A percentile compares a stretch with the other conserved stretches of the same genome.
Conservation (phyloP, 2,797 vertebrate genomes). For the Lepus oiostolus region DNA sequence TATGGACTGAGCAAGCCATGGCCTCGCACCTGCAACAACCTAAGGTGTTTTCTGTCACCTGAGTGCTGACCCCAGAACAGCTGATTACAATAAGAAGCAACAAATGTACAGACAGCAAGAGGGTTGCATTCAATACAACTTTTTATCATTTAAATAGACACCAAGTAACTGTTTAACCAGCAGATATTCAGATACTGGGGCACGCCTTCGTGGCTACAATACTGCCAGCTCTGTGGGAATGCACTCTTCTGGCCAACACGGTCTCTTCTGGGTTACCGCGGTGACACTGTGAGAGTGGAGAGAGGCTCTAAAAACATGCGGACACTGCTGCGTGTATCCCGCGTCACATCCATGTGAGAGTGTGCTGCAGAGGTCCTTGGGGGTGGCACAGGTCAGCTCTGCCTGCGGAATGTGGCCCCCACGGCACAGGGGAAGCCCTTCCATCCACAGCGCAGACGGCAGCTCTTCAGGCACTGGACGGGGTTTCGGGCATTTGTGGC, state of each 20-base stretch:
- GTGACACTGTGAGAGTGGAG: background rate
- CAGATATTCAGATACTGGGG: background rate
- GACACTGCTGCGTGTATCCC: background rate
- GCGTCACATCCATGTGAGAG: background rate
- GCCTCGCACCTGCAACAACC: background rate
- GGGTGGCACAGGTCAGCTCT: background rate
- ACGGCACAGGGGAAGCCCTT: background rate
- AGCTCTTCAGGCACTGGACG: background rate
- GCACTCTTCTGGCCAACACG: background rate
- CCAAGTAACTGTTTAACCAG: background rate
- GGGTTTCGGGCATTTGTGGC: background rate
- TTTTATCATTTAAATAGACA: background rate
- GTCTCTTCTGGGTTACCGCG: background rate
- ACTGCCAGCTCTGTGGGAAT: background rate
- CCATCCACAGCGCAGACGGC: background rate
- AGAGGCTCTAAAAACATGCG: background rate
- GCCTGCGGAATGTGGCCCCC: background rate
- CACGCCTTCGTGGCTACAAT: background rate
- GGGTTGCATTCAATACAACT: background rate
- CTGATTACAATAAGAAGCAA: background rate
- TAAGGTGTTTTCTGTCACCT: background rate
- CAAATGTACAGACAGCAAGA: rapidly evolving
- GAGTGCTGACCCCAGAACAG: constrained; percentile 5
- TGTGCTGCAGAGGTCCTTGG: background rate
- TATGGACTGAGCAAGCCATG: background rate